These are phyloP conservation scores for Actinernus sp. DNA, from an alignment of 92 coral and sea anemone genomes.

Conservation along the genomic window DNA sequence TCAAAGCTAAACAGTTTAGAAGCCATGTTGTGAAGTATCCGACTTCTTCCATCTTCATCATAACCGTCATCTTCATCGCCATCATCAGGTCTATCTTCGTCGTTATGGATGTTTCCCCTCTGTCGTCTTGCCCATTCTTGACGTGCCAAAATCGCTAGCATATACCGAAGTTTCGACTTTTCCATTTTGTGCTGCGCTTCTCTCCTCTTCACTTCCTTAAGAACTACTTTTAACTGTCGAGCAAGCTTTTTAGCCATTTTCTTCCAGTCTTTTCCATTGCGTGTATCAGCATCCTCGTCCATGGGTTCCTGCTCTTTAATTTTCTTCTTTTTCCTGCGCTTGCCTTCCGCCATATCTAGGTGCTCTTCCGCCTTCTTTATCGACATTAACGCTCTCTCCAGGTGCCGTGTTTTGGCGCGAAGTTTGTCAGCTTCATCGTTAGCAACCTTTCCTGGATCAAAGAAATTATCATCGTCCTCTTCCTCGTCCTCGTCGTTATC, in stretches of 20 bases:
- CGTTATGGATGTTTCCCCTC: not conserved
- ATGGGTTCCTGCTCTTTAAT: not conserved
- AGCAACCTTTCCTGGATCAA: not conserved
- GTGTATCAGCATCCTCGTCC: conserved; percentile 18
- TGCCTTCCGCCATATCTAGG: conserved; percentile 30
- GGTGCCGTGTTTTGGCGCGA: conserved; percentile 4
- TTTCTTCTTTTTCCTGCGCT: conserved; percentile 8
- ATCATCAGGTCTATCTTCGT: conserved; percentile 10
- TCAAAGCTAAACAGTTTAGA: conserved; percentile 18
- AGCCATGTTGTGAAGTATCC: conserved; percentile 39
- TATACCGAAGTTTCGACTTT: conserved; percentile 24
- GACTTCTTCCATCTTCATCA: conserved; percentile 38
- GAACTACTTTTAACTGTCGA: conserved; percentile 31
- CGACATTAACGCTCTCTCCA: conserved; percentile 4
- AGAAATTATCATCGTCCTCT: conserved; percentile 3
- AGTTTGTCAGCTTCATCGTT: conserved; percentile 12
- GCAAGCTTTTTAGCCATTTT: conserved; percentile 42
- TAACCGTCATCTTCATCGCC: conserved; percentile 43
- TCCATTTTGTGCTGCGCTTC: conserved; percentile 38
- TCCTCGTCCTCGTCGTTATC: conserved; percentile 18
- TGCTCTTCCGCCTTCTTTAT: conserved; percentile 24
- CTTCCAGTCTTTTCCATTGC: conserved; percentile 35
- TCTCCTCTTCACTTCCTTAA: conserved; percentile 42
- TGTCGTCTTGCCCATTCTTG: conserved; percentile 4
- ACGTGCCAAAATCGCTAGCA: conserved; percentile 22